phyloP scores from a whole-genome alignment of 2,113 vertebrate species.

The Peromyscus californicus region DNA sequence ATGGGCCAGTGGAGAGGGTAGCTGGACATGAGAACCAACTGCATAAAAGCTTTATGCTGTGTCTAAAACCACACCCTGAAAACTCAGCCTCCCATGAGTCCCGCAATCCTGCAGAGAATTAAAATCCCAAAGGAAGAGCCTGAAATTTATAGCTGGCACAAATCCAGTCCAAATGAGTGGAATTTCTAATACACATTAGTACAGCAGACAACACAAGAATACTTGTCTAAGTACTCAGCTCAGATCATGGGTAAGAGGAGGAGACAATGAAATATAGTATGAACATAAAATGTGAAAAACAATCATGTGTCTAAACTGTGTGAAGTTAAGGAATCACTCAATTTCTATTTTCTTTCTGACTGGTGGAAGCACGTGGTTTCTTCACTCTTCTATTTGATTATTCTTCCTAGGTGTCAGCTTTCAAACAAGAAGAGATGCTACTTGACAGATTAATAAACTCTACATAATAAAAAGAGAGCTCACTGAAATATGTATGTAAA shows the following conservation, averaged over 20 bases:
- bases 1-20: not conserved
- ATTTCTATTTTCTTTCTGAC: constrained; percentile 63
- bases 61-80: not conserved
- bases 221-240: not conserved
- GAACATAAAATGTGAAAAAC: constrained; percentile 15
- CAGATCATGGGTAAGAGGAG: not conserved
- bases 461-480: not conserved
- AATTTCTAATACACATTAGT: not conserved
- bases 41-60: not conserved
- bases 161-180: not conserved
- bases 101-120: not conserved
- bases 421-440: not conserved
- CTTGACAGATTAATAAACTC: constrained; percentile 30
- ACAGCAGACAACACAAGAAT: not conserved
- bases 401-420: not conserved
- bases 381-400: constrained; percentile 44
- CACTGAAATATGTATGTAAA: constrained; percentile 15
- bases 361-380: constrained; percentile 59
- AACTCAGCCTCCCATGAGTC: not conserved
- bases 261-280: not conserved
- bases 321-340: constrained; percentile 62
- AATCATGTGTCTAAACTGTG: constrained; percentile 49
- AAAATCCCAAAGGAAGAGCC: not conserved
- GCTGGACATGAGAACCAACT: not conserved
- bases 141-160: constrained; percentile 11